These are phyloP conservation scores for Apaloderma vittatum DNA, from an alignment of 2,113 vertebrate genomes.

Conservation along the genomic window DNA sequence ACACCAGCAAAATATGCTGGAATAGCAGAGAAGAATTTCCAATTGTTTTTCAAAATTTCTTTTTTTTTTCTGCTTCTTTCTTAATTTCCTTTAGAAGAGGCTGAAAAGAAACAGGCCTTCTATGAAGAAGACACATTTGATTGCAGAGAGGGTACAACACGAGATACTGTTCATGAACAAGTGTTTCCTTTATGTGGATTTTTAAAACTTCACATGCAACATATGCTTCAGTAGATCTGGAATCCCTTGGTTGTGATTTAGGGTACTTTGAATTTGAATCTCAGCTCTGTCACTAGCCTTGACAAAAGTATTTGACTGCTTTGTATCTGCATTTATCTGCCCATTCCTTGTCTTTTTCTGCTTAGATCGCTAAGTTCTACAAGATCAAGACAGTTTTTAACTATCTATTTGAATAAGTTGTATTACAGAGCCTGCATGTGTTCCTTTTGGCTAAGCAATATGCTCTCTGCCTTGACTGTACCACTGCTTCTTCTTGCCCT, in stretches of 20 bases:
- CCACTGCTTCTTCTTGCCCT: background rate
- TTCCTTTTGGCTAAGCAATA: background rate
- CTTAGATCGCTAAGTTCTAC: background rate
- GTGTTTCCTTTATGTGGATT: background rate
- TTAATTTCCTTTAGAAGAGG: background rate
- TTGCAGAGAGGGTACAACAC: background rate
- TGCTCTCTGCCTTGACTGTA: background rate
- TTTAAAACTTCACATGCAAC: background rate
- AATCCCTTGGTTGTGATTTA: background rate
- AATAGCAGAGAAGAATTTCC: background rate
- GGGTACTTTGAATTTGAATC: background rate
- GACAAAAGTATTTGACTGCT: background rate
- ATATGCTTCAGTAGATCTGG: background rate
- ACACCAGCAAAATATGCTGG: background rate
- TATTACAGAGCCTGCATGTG: background rate
- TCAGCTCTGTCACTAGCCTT: background rate
- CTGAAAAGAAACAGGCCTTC: background rate
- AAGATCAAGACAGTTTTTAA: background rate
- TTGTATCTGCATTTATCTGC: background rate
- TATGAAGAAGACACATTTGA: background rate
- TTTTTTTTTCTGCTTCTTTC: background rate
- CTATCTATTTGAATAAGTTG: background rate
- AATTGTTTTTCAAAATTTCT: constrained; percentile 25
- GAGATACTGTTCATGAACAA: background rate
- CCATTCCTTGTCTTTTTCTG: background rate